Percentiles rank a stretch among this genome's conserved stretches.
phyloP scores from a whole-genome alignment of 2,113 vertebrate genomes.

The Romanogobio albipinnatus region DNA sequence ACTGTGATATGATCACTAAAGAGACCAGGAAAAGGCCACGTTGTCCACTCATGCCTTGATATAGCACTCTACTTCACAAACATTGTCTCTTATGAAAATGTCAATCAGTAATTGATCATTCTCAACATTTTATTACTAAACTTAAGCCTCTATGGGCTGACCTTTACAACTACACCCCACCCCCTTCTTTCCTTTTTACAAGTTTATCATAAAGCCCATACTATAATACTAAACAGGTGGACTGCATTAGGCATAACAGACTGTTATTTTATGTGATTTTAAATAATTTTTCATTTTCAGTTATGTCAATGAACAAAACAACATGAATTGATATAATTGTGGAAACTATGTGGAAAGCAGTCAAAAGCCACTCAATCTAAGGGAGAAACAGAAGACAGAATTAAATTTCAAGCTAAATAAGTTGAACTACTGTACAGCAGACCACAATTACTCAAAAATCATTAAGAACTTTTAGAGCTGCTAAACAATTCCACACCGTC shows the following conservation, averaged over 20 bases:
- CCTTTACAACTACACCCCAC: background rate
- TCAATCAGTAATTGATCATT: slow-evolving; percentile 78
- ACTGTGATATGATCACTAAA: background rate
- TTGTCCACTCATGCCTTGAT: slow-evolving; percentile 38
- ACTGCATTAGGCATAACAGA: background rate
- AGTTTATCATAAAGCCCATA: background rate
- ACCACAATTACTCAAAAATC: background rate
- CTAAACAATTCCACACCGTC: background rate
- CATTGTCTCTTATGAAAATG: slow-evolving; percentile 77
- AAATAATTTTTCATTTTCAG: background rate
- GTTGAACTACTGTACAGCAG: background rate
- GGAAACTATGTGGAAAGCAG: background rate
- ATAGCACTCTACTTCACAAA: slow-evolving; percentile 58
- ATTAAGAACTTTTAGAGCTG: too few species aligned
- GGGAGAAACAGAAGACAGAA: background rate
- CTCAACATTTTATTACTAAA: slow-evolving; percentile 71
- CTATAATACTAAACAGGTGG: background rate
- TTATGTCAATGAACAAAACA: background rate
- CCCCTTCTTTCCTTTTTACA: background rate
- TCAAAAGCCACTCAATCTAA: background rate
- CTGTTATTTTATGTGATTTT: background rate
- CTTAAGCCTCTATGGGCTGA: slow-evolving; percentile 64
- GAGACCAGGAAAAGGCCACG: background rate
- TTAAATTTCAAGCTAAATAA: background rate
- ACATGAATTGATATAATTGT: background rate